Evolutionary conservation across 2,113 vertebrate species (phyloP), one percentile per base, ranked within the genome.

Genomic region (Acanthisitta chloris): DNA sequence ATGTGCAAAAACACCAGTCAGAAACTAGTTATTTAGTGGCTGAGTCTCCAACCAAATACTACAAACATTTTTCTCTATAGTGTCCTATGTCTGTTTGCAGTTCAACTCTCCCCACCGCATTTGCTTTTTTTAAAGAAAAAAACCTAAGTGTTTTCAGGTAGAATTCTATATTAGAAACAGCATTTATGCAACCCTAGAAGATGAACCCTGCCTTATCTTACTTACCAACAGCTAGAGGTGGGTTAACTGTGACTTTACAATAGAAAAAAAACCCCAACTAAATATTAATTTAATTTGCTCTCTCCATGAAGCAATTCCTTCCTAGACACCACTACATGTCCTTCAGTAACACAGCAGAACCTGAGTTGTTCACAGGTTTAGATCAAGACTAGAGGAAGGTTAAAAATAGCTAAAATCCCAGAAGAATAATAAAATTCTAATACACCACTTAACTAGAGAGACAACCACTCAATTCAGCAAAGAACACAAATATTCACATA

Each of bases 91-190:
- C 14, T 62, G 8, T 36, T 73, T 67, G 24, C 24, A 36, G 25
- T 62, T 88, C 62, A 51, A 24, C 8, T 59, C 8, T 7, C 1
- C 12, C 1, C 3, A 2, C 2, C 1, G 1, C 6, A 13, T 45
- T 57, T 65, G 11, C 10, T 14, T 52, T 36, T 59, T 17, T 21
- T 51, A n/a, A n/a, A n/a, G n/a, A 14, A 21, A 73, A 43, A n/a
- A 12, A 14, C 3, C 2, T 28, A n/a, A 17, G 11, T 17, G 8
- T 54, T 40, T 79, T 81, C 8, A n/a, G 24, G 45, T 4, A 43
- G 46, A 61, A n/a, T 54, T 36, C 9, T 42, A 31, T 23, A 46
- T 12, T 55, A 38, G 21, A 83, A 51, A n/a, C 5, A 62, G 40
- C 21, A 33, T 38, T 58, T 58, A 38, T n/a, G 18, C 23, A 65